A percentile compares a stretch with the other conserved stretches of the same genome.
Evolutionary conservation across 2,888 invertebrate species (phyloP).

Genomic region (Morpho deidamia): DNA sequence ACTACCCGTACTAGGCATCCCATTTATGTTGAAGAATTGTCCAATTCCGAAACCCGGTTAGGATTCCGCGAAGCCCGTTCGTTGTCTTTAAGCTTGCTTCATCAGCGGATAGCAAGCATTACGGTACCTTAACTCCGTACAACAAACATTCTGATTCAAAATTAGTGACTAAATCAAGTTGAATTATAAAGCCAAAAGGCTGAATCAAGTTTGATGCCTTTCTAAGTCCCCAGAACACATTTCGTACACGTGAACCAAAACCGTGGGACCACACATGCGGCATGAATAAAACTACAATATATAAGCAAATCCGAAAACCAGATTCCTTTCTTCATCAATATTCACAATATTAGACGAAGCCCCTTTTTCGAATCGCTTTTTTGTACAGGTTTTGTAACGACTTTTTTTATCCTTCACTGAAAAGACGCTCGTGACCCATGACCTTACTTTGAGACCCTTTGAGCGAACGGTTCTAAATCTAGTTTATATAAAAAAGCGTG

Average conservation of each 20-base stretch:
- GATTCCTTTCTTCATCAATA: conserved; percentile 77
- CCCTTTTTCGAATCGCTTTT: conserved; percentile 65
- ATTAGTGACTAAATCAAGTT: too few species aligned
- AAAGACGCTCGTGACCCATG: conserved; percentile 71
- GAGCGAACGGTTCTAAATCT: conserved; percentile 60
- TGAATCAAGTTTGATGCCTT: conserved; percentile 47
- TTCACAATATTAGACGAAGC: conserved; percentile 75
- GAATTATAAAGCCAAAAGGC: not conserved
- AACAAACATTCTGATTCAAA: too few species aligned
- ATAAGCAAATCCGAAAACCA: conserved; percentile 63
- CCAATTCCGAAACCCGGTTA: too few species aligned
- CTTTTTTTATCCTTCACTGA: conserved; percentile 64
- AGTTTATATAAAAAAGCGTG: conserved; percentile 70
- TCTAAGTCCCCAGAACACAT: conserved; percentile 44
- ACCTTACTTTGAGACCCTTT: conserved; percentile 57
- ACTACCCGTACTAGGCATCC: too few species aligned
- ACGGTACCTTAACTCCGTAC: too few species aligned
- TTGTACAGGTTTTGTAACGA: conserved; percentile 63
- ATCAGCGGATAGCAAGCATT: too few species aligned
- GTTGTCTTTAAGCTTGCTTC: too few species aligned
- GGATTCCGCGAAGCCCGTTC: too few species aligned
- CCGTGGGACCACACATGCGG: conserved; percentile 71
- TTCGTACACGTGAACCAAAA: conserved; percentile 48
- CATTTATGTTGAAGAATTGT: too few species aligned
- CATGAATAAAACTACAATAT: conserved; percentile 46